Conservation (phyloP, 2,888 invertebrate species). For the Aspidiotus rigidus region DNA sequence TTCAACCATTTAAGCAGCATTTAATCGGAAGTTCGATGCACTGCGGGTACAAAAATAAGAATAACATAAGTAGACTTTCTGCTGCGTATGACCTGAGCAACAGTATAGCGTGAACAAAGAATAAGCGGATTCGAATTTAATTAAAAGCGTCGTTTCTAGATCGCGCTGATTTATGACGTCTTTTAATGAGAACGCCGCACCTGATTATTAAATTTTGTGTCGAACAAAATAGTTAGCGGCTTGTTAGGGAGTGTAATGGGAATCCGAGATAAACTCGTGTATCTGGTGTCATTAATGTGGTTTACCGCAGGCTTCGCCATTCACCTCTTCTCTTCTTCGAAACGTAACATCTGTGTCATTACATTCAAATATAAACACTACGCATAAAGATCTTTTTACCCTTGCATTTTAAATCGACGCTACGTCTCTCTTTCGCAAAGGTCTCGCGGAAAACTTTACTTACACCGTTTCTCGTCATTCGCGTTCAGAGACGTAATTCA, state of each 20-base stretch:
- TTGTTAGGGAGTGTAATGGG: conserved; percentile 32
- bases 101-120: not conserved
- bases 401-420: conserved; percentile 24
- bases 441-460: conserved; percentile 22
- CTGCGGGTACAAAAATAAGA: not conserved
- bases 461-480: not conserved
- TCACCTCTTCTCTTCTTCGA: conserved; percentile 19
- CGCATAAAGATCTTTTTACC: conserved; percentile 24
- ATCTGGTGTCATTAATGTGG: conserved; percentile 33
- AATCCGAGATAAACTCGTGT: conserved; percentile 32
- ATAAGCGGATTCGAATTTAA: conserved; percentile 27
- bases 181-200: conserved; percentile 31
- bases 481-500: no score
- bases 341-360: conserved; percentile 32
- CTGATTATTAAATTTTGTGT: conserved; percentile 33
- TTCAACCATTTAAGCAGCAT: not conserved
- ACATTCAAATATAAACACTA: conserved; percentile 32
- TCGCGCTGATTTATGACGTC: conserved; percentile 31
- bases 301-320: conserved; percentile 28
- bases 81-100: not conserved
- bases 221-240: conserved; percentile 33
- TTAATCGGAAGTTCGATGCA: not conserved
- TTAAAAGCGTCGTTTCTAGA: conserved; percentile 28
- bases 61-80: not conserved
- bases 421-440: conserved; percentile 9